phyloP scores from a whole-genome alignment of 2,888 invertebrate genomes.

The Empis stercorea region DNA sequence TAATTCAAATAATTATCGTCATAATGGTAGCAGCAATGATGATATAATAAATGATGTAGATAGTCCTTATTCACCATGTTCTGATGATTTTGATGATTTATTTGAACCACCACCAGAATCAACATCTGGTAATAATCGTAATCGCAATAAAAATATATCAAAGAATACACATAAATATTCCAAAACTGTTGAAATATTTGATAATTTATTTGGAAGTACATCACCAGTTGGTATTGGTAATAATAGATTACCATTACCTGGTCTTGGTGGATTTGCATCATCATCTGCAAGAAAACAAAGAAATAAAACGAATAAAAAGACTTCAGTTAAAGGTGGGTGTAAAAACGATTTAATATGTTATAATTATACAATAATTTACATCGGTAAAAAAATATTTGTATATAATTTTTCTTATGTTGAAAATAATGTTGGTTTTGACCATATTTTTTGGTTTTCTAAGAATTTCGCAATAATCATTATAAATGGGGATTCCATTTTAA shows the following conservation, averaged over 20 bases:
- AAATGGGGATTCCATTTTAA: too few species aligned
- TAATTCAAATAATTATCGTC: constrained; percentile 13
- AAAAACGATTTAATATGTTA: constrained; percentile 1
- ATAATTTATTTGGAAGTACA: constrained; percentile 47
- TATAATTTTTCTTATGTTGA: background rate
- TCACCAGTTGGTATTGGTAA: constrained; percentile 30
- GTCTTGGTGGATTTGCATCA: constrained; percentile 20
- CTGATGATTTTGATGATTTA: constrained; percentile 77
- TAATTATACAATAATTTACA: background rate
- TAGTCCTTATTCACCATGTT: constrained; percentile 80
- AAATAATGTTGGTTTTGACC: too few species aligned
- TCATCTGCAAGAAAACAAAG: constrained; percentile 17
- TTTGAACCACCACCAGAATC: constrained; percentile 57
- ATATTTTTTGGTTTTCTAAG: too few species aligned
- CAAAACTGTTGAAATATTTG: constrained; percentile 40
- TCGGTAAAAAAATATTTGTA: background rate
- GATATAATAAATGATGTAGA: constrained; percentile 49
- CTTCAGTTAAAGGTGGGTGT: constrained; percentile 32
- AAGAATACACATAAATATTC: background rate
- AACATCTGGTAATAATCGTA: background rate
- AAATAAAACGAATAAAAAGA: constrained; percentile 23
- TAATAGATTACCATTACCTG: constrained; percentile 20
- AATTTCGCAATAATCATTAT: too few species aligned
- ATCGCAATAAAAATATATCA: background rate
- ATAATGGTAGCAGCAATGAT: constrained; percentile 29